Evolutionary conservation across 2,797 vertebrate species (phyloP), one percentile per base, ranked within the genome.

Genomic region (Poeciliopsis presidionis): DNA sequence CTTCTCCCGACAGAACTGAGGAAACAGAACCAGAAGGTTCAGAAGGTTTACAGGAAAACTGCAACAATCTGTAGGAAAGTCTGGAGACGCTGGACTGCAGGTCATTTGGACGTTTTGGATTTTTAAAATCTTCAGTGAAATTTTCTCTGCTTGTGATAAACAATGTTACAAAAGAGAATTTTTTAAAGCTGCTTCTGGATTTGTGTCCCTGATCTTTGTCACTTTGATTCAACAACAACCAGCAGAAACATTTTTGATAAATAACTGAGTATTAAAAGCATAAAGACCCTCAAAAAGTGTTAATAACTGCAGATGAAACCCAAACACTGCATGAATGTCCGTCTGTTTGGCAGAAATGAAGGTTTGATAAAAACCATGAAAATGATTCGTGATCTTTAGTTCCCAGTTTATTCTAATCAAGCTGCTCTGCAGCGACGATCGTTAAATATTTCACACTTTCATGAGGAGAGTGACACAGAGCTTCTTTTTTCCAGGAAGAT

Each of bases 1-100:
- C 86, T 96, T 97, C 94, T 99, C 98, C 0, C 96, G 96, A 45
- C 98, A 99, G 43, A 96, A 97, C 92, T 95, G 49, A 75, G 39
- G 43, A 0, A 2, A 74, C 18, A 59, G 22, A 30, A 46, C 41
- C 55, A 46, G 8, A 61, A 0, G 9, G 0, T 30, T 13, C 30
- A 61, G 41, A 43, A 0, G 65, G 11, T 67, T 67, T 12, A 9
- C 16, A 39, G 49, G 9, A 5, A 57, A 57, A 65, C 36, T 4
- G 7, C 4, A 41, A 16, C 0, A 8, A 67, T 36, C 63, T 67
- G 36, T 0, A 65, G 63, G 20, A 22, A 65, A 39, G 30, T 36
- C 16, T 63, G 59, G 30, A 36, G 12, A 55, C 1, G 8, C 25
- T n/a, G n/a, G 25, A 57, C 9, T 13, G 5, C 9, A 28, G 12